Evolutionary conservation across 2,113 vertebrate species (phyloP).

Genomic region (Tretioscincus oriximinensis): DNA sequence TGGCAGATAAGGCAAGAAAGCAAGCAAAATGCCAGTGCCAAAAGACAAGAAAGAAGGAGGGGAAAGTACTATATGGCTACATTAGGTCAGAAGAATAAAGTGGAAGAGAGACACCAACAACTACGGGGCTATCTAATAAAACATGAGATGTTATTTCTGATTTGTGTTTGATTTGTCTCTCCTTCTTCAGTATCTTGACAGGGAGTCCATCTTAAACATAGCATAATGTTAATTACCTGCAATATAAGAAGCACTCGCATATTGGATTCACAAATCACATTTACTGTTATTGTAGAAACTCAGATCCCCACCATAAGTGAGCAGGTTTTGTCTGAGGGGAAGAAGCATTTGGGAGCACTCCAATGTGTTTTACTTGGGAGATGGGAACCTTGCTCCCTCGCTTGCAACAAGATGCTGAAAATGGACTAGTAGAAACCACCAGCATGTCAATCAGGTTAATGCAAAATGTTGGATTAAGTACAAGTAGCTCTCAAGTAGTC

Average conservation of each 20-base stretch:
- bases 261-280: not conserved
- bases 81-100: fast-evolving
- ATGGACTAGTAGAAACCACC: too few relatives aligned
- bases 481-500: too few relatives aligned
- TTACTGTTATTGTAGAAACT: too few relatives aligned
- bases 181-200: not conserved
- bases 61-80: not conserved
- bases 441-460: too few relatives aligned
- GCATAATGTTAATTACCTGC: not conserved
- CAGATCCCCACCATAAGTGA: too few relatives aligned
- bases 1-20: not conserved
- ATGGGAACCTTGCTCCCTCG: too few relatives aligned
- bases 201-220: not conserved
- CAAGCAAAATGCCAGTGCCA: not conserved
- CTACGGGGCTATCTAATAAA: not conserved
- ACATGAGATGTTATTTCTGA: not conserved
- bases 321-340: too few relatives aligned
- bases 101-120: fast-evolving
- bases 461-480: too few relatives aligned
- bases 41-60: not conserved
- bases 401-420: too few relatives aligned
- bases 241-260: not conserved
- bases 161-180: not conserved
- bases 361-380: too few relatives aligned
- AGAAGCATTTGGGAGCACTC: too few relatives aligned